phyloP scores from a whole-genome alignment of 1,140 invertebrate genomes.

The Cydia splendana region DNA sequence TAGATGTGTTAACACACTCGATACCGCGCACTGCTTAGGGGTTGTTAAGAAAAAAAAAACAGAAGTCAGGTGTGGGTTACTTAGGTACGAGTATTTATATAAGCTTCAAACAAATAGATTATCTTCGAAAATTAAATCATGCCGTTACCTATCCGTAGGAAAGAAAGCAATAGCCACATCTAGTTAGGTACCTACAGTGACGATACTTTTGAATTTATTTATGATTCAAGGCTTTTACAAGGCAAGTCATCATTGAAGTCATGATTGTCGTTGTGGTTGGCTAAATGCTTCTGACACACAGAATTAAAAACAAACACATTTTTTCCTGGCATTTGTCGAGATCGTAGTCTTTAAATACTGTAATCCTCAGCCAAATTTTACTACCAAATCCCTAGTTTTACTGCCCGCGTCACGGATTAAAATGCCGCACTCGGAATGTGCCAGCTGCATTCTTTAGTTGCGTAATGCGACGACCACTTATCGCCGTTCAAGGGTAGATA shows the following conservation, averaged over 20 bases:
- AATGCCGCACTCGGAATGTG: slow-evolving; percentile 3
- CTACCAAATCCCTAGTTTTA: background rate
- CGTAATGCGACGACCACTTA: background rate
- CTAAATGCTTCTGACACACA: no score
- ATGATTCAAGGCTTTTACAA: no score
- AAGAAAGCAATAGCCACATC: background rate
- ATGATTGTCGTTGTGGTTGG: no score
- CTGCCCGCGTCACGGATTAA: background rate
- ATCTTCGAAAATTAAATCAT: no score
- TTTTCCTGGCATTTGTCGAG: background rate
- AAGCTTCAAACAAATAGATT: background rate
- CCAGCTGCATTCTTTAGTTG: background rate
- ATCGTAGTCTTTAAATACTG: background rate
- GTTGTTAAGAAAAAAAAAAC: background rate
- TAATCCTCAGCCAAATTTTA: background rate
- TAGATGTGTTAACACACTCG: slow-evolving; percentile 1
- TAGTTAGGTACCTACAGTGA: no score
- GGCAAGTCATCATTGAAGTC: no score
- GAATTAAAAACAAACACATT: no score
- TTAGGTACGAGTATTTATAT: background rate
- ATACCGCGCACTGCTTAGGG: background rate
- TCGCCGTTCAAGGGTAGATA: slow-evolving; percentile 1
- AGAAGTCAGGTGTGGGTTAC: background rate
- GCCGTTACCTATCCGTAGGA: background rate
- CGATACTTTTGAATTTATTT: no score